These are phyloP conservation scores for Mustelus asterias DNA, from an alignment of 2,113 vertebrate genomes.

Conservation along the genomic window DNA sequence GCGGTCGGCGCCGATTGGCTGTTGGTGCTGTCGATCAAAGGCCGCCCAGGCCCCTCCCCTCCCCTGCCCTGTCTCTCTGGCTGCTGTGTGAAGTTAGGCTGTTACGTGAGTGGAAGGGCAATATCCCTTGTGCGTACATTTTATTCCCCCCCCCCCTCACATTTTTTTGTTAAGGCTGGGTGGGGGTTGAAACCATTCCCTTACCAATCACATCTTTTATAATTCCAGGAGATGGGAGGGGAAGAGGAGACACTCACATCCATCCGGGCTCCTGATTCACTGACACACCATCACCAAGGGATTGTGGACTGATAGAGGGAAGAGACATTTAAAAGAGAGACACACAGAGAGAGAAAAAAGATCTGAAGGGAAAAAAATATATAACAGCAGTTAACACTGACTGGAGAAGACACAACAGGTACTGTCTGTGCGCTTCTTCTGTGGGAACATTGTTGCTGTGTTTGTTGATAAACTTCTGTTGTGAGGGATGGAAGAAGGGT, in stretches of 20 bases:
- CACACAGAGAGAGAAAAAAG: neutral
- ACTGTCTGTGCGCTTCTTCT: conserved; percentile 5
- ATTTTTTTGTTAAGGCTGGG: neutral
- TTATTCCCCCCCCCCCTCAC: too few relatives aligned
- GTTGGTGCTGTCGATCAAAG: neutral
- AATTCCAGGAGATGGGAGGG: conserved; percentile 5
- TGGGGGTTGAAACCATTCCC: neutral
- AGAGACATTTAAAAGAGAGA: conserved; percentile 24
- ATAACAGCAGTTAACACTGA: neutral
- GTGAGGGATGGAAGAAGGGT: neutral
- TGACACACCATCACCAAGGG: conserved; percentile 31
- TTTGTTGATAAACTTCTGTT: conserved; percentile 25
- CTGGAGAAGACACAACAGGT: conserved; percentile 30
- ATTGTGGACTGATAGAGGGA: conserved; percentile 32
- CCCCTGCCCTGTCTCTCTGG: neutral
- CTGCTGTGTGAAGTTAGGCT: neutral
- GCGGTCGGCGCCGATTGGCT: neutral
- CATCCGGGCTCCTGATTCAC: conserved; percentile 33
- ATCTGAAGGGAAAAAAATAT: conserved; percentile 19
- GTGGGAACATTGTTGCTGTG: neutral
- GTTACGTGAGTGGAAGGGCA: conserved; percentile 18
- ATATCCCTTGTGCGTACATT: neutral
- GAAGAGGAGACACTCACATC: neutral
- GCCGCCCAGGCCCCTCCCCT: neutral
- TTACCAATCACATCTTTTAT: neutral